Percentiles rank a stretch among this genome's conserved stretches.
Conservation (phyloP, 2,113 vertebrate species). For the Cathartes aura region DNA sequence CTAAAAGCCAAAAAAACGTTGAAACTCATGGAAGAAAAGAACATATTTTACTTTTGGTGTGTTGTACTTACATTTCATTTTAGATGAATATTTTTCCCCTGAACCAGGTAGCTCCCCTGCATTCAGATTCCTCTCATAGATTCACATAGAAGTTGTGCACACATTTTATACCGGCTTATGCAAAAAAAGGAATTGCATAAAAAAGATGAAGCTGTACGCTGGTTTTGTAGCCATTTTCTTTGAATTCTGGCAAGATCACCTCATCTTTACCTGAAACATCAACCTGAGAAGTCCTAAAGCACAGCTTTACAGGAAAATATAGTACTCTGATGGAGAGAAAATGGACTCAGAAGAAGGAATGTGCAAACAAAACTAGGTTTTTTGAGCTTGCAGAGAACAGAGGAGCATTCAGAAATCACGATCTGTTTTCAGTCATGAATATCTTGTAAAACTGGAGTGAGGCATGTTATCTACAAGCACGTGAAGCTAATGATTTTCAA, state of each 20-base stretch:
- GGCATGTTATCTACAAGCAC: not conserved
- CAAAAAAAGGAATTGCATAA: not conserved
- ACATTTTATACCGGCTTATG: not conserved
- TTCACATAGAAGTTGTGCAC: not conserved
- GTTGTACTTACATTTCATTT: not conserved
- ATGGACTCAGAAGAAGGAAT: not conserved
- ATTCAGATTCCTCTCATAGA: not conserved
- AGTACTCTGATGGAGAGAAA: not conserved
- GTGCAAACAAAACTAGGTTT: not conserved
- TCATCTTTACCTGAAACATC: not conserved
- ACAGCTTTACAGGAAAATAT: not conserved
- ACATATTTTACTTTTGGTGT: not conserved
- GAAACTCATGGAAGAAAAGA: not conserved
- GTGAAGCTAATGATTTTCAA: not conserved
- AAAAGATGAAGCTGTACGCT: not conserved
- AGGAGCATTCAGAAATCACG: not conserved
- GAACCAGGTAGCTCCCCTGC: not conserved
- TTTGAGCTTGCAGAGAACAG: not conserved
- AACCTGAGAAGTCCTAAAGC: not conserved
- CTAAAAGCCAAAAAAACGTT: not conserved
- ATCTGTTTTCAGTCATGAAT: slow-evolving; percentile 3
- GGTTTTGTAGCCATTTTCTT: not conserved
- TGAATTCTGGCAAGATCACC: not conserved
- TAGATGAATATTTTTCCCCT: not conserved
- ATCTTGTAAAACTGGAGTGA: slow-evolving; percentile 22